A percentile compares a stretch with the other conserved stretches of the same genome.
These are phyloP conservation scores for Oasisia sp. DNA, from an alignment of 2,888 invertebrate species.

Conservation along the genomic window DNA sequence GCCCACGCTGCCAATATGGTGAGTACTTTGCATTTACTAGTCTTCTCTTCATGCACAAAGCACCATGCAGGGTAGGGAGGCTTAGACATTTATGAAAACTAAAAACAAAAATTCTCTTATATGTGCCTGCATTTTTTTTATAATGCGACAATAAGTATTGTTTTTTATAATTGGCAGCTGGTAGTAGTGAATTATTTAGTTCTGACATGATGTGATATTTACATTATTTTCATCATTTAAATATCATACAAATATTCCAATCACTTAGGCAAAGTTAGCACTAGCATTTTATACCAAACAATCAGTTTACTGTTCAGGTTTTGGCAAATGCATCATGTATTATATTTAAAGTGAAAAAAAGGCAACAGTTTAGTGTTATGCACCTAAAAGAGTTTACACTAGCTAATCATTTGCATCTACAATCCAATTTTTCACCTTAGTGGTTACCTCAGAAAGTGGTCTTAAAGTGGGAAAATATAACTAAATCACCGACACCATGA, in stretches of 20 bases:
- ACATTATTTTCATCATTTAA: background rate
- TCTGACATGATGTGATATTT: background rate
- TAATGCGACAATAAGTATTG: background rate
- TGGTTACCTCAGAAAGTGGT: no score
- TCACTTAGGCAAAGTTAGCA: background rate
- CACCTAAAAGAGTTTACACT: no score
- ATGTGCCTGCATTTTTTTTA: background rate
- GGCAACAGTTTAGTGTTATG: no score
- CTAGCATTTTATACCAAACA: background rate
- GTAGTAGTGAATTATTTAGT: background rate
- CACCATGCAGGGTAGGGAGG: background rate
- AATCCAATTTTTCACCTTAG: no score
- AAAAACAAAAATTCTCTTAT: background rate
- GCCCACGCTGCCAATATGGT: conserved; percentile 68
- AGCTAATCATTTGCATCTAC: no score
- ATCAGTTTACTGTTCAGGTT: background rate
- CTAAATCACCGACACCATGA: no score
- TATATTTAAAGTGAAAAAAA: no score
- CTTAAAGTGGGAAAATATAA: no score
- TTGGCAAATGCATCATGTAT: background rate
- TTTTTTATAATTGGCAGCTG: background rate
- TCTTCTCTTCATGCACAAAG: background rate
- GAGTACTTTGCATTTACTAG: conserved; percentile 40
- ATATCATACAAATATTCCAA: background rate
- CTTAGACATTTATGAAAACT: background rate